Base-by-base conservation (phyloP, 2,113 vertebrate species). In the Pangasianodon hypophthalmus region DNA sequence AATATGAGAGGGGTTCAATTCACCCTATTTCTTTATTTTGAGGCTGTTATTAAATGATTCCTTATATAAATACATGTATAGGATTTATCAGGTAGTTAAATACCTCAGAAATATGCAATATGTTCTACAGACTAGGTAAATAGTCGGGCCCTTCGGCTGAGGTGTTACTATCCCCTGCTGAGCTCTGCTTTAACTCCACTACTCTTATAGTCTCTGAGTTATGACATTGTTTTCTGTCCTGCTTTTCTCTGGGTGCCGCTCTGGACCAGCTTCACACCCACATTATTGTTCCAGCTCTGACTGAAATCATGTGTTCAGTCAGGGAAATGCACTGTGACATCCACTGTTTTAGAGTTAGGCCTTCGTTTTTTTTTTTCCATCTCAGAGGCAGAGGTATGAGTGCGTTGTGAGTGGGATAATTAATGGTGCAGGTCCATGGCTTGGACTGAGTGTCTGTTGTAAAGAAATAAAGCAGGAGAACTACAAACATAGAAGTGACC, bases 221-320 rank as follows among this genome's bases (percentile, higher is more conserved):
- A 79, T 87, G 86, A 87, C 86, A 87, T 87, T 62, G 56, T 87
- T 87, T 86, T 77, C 24, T 79, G 73, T 60, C 71, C 56, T 21
- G 18, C 54, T 48, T 87, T 87, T 79, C 56, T 29, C 86, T 48
- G 73, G 86, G 86, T 79, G 86, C 56, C 29, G 16, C 21, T 62
- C 86, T 87, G 73, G 73, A 56, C 71, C 41, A 87, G 86, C 73
- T 80, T 87, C 56, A 80, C 86, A 87, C 73, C 50, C 73, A n/a
- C 77, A 79, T n/a, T 56, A 62, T 84, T 62, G 56, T 87, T 87
- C 56, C 41, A 62, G 44, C 41, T 16, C 73, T 80, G 73, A 62
- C 73, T 80, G 56, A 64, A 87, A 64, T 77, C 86, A 87, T 87
- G 86, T 87, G 73, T 87, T 46, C 75, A 62, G 54, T 80, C 86